phyloP scores from a whole-genome alignment of 2,113 vertebrate genomes.

The Emydocephalus ijimae region DNA sequence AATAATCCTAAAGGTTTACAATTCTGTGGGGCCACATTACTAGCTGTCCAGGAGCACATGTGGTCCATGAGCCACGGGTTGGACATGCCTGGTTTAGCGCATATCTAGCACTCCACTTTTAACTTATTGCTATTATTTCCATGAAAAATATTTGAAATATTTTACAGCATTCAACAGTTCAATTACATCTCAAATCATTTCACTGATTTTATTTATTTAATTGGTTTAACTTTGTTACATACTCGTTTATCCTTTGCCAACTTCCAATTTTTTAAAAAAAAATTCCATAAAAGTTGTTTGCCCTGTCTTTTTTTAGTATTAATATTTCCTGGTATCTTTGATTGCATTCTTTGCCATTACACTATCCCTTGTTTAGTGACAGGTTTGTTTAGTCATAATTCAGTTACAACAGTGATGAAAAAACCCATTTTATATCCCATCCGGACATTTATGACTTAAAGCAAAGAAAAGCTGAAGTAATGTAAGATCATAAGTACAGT shows the following conservation, averaged over 20 bases:
- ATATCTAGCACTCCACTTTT: not conserved
- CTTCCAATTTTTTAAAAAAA: not conserved
- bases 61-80: not conserved
- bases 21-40: not conserved
- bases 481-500: not conserved
- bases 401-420: not conserved
- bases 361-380: not conserved
- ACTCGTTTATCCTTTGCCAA: not conserved
- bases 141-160: not conserved
- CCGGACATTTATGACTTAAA: not conserved
- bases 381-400: not conserved
- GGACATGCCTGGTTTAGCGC: not conserved
- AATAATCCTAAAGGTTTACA: not conserved
- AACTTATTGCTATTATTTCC: not conserved
- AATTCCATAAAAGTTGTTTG: not conserved
- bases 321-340: not conserved
- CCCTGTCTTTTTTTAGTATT: not conserved
- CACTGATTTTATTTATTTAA: not conserved
- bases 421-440: not conserved
- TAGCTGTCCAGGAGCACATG: not conserved
- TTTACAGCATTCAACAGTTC: not conserved
- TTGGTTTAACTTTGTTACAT: not conserved
- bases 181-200: not conserved
- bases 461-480: not conserved
- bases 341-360: not conserved